Conservation (phyloP, 2,797 vertebrate species). For the Sandelia bainsii region DNA sequence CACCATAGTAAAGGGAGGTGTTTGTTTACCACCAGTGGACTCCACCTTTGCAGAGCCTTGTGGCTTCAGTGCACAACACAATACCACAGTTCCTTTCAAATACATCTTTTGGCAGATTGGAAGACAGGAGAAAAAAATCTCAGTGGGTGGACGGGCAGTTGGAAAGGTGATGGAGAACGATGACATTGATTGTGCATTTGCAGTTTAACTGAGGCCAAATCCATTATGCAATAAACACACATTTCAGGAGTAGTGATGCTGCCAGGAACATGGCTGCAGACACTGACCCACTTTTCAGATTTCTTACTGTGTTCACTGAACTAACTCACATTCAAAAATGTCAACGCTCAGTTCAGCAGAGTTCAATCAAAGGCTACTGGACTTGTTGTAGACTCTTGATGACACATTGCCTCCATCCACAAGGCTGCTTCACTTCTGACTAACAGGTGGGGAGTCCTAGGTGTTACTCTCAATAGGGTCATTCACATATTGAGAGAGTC, state of each 20-base stretch:
- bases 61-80: background rate
- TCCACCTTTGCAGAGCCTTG: background rate
- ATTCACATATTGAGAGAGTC: background rate
- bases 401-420: background rate
- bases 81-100: slow-evolving; percentile 18
- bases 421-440: background rate
- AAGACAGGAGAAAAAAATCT: background rate
- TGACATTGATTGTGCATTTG: slow-evolving; percentile 8
- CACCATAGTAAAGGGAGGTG: background rate
- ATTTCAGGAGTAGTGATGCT: background rate
- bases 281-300: slow-evolving; percentile 66
- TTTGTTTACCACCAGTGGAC: slow-evolving; percentile 19
- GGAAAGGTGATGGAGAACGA: background rate
- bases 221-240: slow-evolving; percentile 5
- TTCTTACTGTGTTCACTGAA: slow-evolving; percentile 45
- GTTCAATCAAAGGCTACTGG: background rate
- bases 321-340: slow-evolving; percentile 42
- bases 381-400: background rate
- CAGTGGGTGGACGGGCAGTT: background rate
- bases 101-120: slow-evolving; percentile 15
- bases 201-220: slow-evolving; percentile 33
- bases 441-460: background rate
- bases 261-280: slow-evolving; percentile 36
- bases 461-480: background rate
- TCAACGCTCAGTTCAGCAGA: background rate